Evolutionary conservation across 2,797 vertebrate genomes (phyloP), one percentile per base, ranked within the genome.

Genomic region (Eutrigla gurnardus): DNA sequence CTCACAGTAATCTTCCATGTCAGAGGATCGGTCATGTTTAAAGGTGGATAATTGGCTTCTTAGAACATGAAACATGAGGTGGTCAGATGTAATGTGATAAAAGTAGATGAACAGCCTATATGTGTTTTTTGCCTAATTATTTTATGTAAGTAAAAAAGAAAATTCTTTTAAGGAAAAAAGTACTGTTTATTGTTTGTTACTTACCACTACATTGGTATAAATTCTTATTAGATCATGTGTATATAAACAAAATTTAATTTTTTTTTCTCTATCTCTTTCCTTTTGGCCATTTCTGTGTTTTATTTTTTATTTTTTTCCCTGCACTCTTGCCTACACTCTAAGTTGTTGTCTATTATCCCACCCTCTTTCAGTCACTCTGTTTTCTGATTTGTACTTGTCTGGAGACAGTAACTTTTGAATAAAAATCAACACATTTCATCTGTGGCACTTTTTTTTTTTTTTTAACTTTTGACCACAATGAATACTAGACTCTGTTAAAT

Each of bases 351-450:
- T 93, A 85, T 93, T 93, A 96, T 97, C 97, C 96, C 96, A 96
- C 96, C 96, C 96, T 97, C 96, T 97, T 96, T 97, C 96, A 96
- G 97, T 96, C 97, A 98, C 97, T 97, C 96, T 98, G 96, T 99
- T 98, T 93, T 98, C 97, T 98, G 97, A 98, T 99, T 99, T 99
- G 97, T 99, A 99, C 97, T 97, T 97, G 97, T 99, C 97, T 99
- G 97, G 97, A 99, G 97, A 98, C 97, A 98, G 97, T 98, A 97
- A 97, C 96, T 98, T 99, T 99, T 98, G 96, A 99, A 99, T 99
- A 99, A 99, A 99, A 99, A 96, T 98, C 98, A 98, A 98, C 96
- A 97, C 97, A 95, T 96, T 95, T 95, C 95, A 95, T 94, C 94
- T 93, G 91, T 91, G 82, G 65, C 73, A 80, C 79, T 75, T 73